Evolutionary conservation across 2,888 invertebrate species (phyloP), one percentile per base, ranked within the genome.

Genomic region (Dryomyza anilis): DNA sequence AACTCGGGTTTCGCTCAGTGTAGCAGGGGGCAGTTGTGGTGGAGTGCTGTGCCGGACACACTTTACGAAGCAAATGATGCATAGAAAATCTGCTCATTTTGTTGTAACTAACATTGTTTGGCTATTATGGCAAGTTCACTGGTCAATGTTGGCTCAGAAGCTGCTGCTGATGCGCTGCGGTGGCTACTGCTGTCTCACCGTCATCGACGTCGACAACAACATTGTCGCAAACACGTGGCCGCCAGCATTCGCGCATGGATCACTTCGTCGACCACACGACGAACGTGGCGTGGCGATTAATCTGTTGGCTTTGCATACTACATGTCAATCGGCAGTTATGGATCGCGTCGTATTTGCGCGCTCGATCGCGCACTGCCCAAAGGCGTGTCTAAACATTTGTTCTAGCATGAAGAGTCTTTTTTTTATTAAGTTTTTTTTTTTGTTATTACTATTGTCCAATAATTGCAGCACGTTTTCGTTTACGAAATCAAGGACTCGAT

Each of bases 401-500:
- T 21, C 19, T 55, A 19, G 21, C 27, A 14, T 23, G 2, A n/a
- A 19, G 33, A 12, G 12, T 36, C 12, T 33, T 53, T 7, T 36
- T 30, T 8, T 33, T 21, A 12, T 55, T 36, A n/a, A n/a, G 33
- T 1, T 7, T 12, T 50, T 3, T 10, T 55, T 36, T 23, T 55
- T 19, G n/a, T 14, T 52, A 27, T 27, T 55, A 14, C 19, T 55
- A 16, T 19, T 53, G n/a, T n/a, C n/a, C 12, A n/a, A n/a, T n/a
- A n/a, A n/a, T n/a, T 25, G 30, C 25, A 29, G 52, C 53, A 61
- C 52, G 61, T 53, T 53, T 61, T 52, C 43, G 30, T 53, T 27
- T 43, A 25, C 36, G 39, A 29, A 52, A 61, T 53, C 61, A 61
- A 53, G 61, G 61, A 61, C 61, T 52, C 43, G 50, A 16, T 8